Percentiles rank a stretch among this genome's conserved stretches.
These are phyloP conservation scores for Sardina pilchardus DNA, from an alignment of 2,113 vertebrate genomes.

Conservation along the genomic window DNA sequence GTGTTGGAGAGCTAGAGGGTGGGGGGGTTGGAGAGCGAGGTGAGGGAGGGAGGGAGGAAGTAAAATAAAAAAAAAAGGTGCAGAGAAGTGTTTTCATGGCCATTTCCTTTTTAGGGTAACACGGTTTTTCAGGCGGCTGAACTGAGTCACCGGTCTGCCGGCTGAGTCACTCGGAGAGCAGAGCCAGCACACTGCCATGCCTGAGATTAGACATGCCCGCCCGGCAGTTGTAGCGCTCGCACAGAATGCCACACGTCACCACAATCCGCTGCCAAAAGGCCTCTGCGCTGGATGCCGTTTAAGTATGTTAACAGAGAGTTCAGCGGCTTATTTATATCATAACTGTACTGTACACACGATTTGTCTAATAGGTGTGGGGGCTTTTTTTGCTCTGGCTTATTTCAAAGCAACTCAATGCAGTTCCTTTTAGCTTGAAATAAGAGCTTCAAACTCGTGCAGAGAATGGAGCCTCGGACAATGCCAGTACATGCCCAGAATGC, in stretches of 20 bases:
- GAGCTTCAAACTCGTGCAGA: too few relatives aligned
- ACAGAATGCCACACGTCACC: neutral
- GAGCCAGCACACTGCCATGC: neutral
- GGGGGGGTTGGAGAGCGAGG: neutral
- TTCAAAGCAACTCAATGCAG: too few relatives aligned
- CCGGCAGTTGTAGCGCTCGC: neutral
- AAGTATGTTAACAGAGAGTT: neutral
- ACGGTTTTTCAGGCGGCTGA: neutral
- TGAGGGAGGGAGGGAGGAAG: neutral
- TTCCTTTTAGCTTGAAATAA: too few relatives aligned
- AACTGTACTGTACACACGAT: too few relatives aligned
- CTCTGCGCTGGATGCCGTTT: too few relatives aligned
- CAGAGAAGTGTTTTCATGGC: conserved; percentile 14
- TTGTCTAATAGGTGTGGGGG: too few relatives aligned
- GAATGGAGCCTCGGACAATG: too few relatives aligned
- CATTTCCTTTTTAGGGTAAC: conserved; percentile 22
- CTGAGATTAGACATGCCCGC: neutral
- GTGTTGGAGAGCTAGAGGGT: conserved; percentile 46
- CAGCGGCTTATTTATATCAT: too few relatives aligned
- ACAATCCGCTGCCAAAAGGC: neutral
- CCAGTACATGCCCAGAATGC: too few relatives aligned
- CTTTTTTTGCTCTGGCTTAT: too few relatives aligned
- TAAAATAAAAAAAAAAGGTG: conserved; percentile 36
- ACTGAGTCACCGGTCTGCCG: neutral
- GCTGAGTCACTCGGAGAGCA: neutral